Evolutionary conservation across 2,797 vertebrate genomes (phyloP).

Genomic region (Enteromius mattozi): DNA sequence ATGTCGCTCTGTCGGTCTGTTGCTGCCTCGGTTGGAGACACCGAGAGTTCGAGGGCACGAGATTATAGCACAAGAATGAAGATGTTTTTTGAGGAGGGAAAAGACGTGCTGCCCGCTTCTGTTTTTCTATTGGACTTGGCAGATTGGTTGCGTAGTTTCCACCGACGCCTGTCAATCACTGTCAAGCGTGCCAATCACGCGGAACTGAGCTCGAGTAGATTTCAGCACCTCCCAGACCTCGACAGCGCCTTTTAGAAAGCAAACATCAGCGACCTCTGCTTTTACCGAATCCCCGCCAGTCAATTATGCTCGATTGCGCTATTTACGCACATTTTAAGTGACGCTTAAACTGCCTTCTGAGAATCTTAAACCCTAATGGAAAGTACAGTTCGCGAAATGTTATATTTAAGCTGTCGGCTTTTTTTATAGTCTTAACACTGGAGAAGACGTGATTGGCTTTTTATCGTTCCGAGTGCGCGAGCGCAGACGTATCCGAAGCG

Average conservation of each 20-base stretch:
- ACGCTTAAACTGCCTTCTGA: not conserved
- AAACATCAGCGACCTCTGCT: constrained; percentile 81
- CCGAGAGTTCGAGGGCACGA: constrained; percentile 75
- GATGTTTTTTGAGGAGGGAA: constrained; percentile 80
- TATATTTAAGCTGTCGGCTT: constrained; percentile 3
- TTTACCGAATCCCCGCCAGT: constrained; percentile 42
- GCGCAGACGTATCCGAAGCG: not conserved
- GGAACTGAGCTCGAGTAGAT: constrained; percentile 68
- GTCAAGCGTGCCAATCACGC: constrained; percentile 90
- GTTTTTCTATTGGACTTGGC: constrained; percentile 90
- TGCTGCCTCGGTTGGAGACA: constrained; percentile 76
- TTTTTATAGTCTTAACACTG: constrained; percentile 8
- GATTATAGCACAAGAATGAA: constrained; percentile 78
- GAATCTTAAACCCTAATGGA: not conserved
- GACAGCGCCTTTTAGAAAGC: constrained; percentile 75
- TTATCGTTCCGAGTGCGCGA: constrained; percentile 16
- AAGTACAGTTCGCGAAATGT: not conserved
- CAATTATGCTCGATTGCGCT: constrained; percentile 59
- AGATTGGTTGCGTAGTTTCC: constrained; percentile 89
- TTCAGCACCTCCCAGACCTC: constrained; percentile 84
- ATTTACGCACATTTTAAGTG: constrained; percentile 13
- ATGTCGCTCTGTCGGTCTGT: constrained; percentile 72
- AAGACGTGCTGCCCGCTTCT: constrained; percentile 81
- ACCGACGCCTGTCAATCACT: constrained; percentile 94
- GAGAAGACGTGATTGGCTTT: constrained; percentile 33